Percentiles rank a stretch among this genome's conserved stretches.
phyloP scores from a whole-genome alignment of 2,797 vertebrate genomes.

The Thaleichthys pacificus region DNA sequence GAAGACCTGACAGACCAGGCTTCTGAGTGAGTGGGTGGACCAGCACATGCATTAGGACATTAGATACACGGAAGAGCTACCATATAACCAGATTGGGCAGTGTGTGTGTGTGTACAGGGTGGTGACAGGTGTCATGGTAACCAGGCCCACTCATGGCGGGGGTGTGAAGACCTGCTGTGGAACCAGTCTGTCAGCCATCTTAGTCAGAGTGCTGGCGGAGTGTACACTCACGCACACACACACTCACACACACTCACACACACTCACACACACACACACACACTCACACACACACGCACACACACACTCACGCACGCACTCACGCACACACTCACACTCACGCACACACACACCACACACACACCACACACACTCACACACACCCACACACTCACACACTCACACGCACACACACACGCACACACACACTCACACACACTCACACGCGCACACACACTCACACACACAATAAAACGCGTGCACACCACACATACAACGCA shows the following conservation, averaged over 20 bases:
- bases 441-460: no score
- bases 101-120: constrained; percentile 43
- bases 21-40: not conserved
- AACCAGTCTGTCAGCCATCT: constrained; percentile 54
- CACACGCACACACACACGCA: no score
- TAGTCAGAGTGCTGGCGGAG: constrained; percentile 35
- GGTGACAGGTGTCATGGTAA: constrained; percentile 70
- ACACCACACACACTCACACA: no score
- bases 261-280: constrained; percentile 9
- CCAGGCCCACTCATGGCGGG: constrained; percentile 54
- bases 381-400: no score
- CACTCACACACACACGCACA: constrained; percentile 27
- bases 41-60: constrained; percentile 35
- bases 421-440: no score
- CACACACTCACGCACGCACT: not conserved
- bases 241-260: constrained; percentile 30
- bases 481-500: no score
- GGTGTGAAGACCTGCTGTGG: constrained; percentile 71
- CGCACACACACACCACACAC: no score
- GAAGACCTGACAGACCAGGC: not conserved
- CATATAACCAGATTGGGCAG: constrained; percentile 70
- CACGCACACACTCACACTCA: no score
- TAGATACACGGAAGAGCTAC: constrained; percentile 54
- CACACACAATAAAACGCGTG: no score
- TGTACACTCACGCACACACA: constrained; percentile 4